Base-by-base conservation (phyloP, 2,113 vertebrate genomes). In the Noturus placidus region DNA sequence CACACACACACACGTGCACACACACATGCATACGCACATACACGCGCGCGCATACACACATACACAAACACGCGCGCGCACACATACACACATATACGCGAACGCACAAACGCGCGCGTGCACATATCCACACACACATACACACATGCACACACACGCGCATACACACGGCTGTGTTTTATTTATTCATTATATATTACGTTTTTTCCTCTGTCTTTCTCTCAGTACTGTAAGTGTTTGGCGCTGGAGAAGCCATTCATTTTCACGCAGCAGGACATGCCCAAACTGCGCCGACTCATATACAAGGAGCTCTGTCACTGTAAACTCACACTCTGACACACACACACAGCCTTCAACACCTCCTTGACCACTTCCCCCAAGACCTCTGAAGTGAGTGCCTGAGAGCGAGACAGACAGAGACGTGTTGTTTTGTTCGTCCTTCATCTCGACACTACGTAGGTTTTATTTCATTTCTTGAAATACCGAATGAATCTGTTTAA, bases 231-330 rank as follows among this genome's bases (percentile, higher is more conserved):
- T 94, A 98, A 97, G 95, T 97, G 96, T 93, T 95, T 98, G 94
- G 97, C 97, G 17, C 91, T 97, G 90, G 96, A 95, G 63, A 96
- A 96, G 92, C 95, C 95, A 0, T 98, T 97, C 94, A 92, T 90
- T 89, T 98, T 98, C 82, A 96, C 96, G 35, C 97, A 98, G 94
- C 96, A 96, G 94, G 97, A 98, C 90, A 98, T 98, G 97, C 97
- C 97, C 78, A 96, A 96, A 87, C 96, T 98, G 85, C 95, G 97
- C 82, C 95, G 97, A 89, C 95, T 96, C 92, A 97, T 98, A 95
- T 98, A 98, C 95, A 97, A 97, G 95, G 97, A 98, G 95, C 96
- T 98, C 84, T 97, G 97, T 95, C 96, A 97, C 95, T 97, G 97
- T 95, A 97, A 97, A 94, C 96, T 98, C 90, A 95, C 93, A 70